Evolutionary conservation across 2,888 invertebrate species (phyloP).

Genomic region (Drosophila acutilabella): DNA sequence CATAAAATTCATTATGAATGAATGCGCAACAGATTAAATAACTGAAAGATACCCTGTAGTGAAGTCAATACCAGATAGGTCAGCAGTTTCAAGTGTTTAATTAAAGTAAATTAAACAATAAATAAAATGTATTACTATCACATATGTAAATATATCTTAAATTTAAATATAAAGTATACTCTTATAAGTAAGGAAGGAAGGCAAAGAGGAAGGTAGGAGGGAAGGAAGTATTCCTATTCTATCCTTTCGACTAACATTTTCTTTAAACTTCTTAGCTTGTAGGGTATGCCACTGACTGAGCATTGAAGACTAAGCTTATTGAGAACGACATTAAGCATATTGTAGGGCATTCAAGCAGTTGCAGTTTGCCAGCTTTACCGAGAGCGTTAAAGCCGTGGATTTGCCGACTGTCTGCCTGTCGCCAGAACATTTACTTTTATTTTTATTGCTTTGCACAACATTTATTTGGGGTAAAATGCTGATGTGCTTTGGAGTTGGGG

Average conservation of each 20-base stretch:
- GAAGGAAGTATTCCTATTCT: too few species aligned
- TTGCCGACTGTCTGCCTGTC: slow-evolving; percentile 29
- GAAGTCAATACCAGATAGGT: too few species aligned
- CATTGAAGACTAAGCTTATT: neutral
- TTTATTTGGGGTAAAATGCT: slow-evolving; percentile 38
- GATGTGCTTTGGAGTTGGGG: slow-evolving; percentile 1
- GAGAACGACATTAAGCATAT: slow-evolving; percentile 27
- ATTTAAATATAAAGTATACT: too few species aligned
- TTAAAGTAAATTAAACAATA: too few species aligned
- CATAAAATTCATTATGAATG: slow-evolving; percentile 7
- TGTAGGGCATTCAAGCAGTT: slow-evolving; percentile 22
- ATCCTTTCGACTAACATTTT: too few species aligned
- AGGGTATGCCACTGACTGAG: slow-evolving; percentile 3
- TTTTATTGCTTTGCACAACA: slow-evolving; percentile 65
- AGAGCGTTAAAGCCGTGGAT: slow-evolving; percentile 18
- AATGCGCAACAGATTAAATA: slow-evolving; percentile 18
- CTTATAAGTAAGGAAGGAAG: too few species aligned
- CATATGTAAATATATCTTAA: too few species aligned
- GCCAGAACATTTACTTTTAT: slow-evolving; percentile 51
- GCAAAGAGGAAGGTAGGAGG: too few species aligned
- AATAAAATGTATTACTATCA: too few species aligned
- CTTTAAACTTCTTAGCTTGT: neutral
- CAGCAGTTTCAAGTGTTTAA: too few species aligned
- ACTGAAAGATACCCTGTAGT: slow-evolving; percentile 4
- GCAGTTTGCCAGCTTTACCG: slow-evolving; percentile 1